Percentiles rank a stretch among this genome's conserved stretches.
Conservation (phyloP, 2,888 invertebrate species). For the Dryobotodes eremita region DNA sequence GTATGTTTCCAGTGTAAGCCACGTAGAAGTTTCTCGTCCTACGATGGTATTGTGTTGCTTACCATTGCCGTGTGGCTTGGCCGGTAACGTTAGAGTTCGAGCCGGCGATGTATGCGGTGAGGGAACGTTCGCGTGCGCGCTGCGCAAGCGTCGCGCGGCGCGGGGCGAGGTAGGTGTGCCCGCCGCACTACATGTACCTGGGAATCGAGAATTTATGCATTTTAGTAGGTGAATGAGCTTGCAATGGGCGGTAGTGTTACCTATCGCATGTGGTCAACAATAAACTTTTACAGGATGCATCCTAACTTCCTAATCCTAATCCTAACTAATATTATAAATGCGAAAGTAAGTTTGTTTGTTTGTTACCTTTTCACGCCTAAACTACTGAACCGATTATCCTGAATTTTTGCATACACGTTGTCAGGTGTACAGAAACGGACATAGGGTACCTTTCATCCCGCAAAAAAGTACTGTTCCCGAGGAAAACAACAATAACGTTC, state of each 20-base stretch:
- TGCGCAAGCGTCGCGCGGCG: slow-evolving; percentile 61
- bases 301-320: too few relatives aligned
- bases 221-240: not conserved
- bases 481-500: too few relatives aligned
- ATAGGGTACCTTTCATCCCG: too few relatives aligned
- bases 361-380: too few relatives aligned
- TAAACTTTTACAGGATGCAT: not conserved
- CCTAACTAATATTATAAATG: too few relatives aligned
- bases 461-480: too few relatives aligned
- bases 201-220: not conserved
- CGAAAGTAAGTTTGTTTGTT: too few relatives aligned
- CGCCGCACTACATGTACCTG: slow-evolving; percentile 71
- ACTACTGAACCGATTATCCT: too few relatives aligned
- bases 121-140: slow-evolving; percentile 47
- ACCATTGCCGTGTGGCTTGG: slow-evolving; percentile 58
- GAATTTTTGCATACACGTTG: too few relatives aligned
- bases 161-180: slow-evolving; percentile 38
- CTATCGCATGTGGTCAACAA: not conserved
- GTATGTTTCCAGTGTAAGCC: slow-evolving; percentile 51
- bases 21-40: slow-evolving; percentile 54
- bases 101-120: slow-evolving; percentile 69
- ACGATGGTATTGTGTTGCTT: slow-evolving; percentile 60
- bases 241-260: not conserved
- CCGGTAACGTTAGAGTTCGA: slow-evolving; percentile 69
- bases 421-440: too few relatives aligned